A percentile compares a stretch with the other conserved stretches of the same genome.
Conservation (phyloP, 2,797 vertebrate species). For the Hydrophis major region DNA sequence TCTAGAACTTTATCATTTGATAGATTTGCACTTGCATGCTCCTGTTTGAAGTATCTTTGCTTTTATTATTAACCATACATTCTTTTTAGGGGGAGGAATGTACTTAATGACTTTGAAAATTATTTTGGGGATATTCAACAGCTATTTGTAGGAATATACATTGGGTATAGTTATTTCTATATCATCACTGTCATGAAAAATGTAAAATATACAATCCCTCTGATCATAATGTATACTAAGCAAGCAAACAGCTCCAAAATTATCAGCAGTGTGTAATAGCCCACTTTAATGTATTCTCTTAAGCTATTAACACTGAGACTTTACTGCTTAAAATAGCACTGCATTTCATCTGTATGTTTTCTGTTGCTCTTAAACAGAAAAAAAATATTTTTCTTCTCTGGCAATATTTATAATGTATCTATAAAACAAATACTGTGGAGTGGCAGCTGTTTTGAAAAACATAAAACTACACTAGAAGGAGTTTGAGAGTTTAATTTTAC, state of each 20-base stretch:
- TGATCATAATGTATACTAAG: background rate
- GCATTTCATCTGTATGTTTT: background rate
- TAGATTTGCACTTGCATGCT: conserved; percentile 29
- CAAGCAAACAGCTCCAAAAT: background rate
- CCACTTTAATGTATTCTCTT: background rate
- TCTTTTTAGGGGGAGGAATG: conserved; percentile 32
- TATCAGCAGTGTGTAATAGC: background rate
- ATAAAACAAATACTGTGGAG: background rate
- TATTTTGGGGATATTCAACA: conserved; percentile 35
- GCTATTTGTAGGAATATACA: conserved; percentile 4
- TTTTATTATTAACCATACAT: conserved; percentile 21
- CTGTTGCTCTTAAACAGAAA: background rate
- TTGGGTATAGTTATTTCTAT: conserved; percentile 18
- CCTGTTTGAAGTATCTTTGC: conserved; percentile 39
- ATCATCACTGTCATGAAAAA: conserved; percentile 28
- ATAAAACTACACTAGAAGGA: background rate
- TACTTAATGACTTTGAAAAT: conserved; percentile 50
- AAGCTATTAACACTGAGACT: background rate
- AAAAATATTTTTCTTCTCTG: background rate
- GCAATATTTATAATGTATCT: background rate
- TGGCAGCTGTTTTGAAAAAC: background rate
- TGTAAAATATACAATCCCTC: conserved; percentile 11
- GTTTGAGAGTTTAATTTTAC: background rate
- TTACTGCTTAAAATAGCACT: background rate
- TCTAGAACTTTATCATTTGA: conserved; percentile 35